Evolutionary conservation across 64 coral and sea anemone species (phyloP), one percentile per base, ranked within the genome.

Genomic region (Stichodactyla mertensii): DNA sequence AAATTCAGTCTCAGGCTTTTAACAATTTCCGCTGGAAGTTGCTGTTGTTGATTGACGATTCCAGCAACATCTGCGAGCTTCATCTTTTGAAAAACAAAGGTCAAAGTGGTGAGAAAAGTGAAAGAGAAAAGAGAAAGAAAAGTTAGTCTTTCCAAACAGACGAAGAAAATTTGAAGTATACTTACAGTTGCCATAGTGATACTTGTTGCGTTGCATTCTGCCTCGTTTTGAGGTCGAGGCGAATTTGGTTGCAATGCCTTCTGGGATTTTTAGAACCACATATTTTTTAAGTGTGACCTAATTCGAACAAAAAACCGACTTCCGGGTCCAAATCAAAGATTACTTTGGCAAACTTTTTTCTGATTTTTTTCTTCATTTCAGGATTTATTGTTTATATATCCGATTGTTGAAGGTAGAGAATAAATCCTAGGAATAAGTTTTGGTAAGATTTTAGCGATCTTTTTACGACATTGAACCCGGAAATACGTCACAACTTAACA

Each of bases 131-230:
- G 45, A 78, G 56, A 20, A 26, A 23, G n/a, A 77, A 58, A 55
- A 77, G 86, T 60, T 45, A 83, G 1, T 52, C 8, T 77, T 71
- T n/a, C 4, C 67, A n/a, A 61, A 18, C n/a, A 54, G 1, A 7
- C 10, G 54, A 61, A 16, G 31, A 53, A 62, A 9, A 16, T 78
- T 62, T 56, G 4, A 78, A 23, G 36, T 45, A 45, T 28, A 95
- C 94, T 89, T 95, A 62, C 90, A 90, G 90, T 95, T 83, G 55
- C 28, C 90, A 92, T 95, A 95, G 90, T 51, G 85, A 92, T 84
- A 55, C 77, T 74, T 31, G 69, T 31, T 12, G 24, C 24, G 20
- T 26, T 70, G 26, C n/a, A 23, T 74, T 22, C 69, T 11, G 26
- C 69, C 69, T 74, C 69, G 69, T 74, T 74, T 11, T 9, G 6